Evolutionary conservation across 2,797 vertebrate genomes (phyloP), one percentile per base, ranked within the genome.

Genomic region (Gambelia wislizenii): DNA sequence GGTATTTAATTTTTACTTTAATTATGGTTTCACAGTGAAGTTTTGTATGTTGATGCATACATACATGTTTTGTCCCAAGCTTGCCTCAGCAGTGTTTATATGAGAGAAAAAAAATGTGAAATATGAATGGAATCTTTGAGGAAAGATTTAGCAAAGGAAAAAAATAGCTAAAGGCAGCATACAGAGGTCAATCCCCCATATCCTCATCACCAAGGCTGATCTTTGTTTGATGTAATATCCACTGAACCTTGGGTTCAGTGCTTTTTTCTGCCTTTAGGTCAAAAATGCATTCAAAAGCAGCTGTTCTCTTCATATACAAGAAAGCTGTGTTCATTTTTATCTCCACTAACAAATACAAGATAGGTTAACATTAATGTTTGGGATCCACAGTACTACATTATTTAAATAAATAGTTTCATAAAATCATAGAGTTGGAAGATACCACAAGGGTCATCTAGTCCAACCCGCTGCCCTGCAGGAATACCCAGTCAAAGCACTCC

Each of bases 201-300:
- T 83, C 39, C 59, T 20, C 25, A 67, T n/a, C 18, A 54, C 13
- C 22, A 54, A 12, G 77, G 47, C 13, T 54, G 14, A 78, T 18
- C 59, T 67, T 59, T 69, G 44, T 36, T 77, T 77, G 44, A 39
- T 49, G 61, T 69, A 67, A 79, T 39, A 86, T 67, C 14, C 8
- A 47, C 44, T 78, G 44, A 86, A 54, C n/a, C 9, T 56, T 54
- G 44, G 49, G n/a, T 78, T 86, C 44, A 49, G 44, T 52, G 33
- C 74, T 69, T 78, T 79, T 79, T 79, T 69, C n/a, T 78, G 74
- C 25, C 76, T 52, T 86, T 10, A 69, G 75, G 47, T 79, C 44
- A 54, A 78, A 79, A 79, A 52, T 4, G 4, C 18, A 14, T 75
- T 76, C 18, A 67, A 42, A 70, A 33, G 30, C 27, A 39, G 5